Conservation (phyloP, 53 echinoderm and acorn worm genomes). For the Astropecten irregularis region DNA sequence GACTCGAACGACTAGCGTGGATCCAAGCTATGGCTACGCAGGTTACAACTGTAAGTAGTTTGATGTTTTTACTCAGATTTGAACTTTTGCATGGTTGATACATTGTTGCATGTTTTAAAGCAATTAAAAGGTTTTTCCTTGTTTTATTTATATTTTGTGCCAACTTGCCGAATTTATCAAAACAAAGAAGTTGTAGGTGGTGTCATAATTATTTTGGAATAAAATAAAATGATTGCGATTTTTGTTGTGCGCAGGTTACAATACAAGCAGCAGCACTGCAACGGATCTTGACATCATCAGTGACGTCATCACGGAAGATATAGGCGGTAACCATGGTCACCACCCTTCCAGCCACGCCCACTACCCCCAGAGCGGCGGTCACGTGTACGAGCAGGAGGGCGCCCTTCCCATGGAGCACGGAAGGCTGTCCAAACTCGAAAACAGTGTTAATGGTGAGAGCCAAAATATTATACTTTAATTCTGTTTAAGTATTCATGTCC, state of each 20-base stretch:
- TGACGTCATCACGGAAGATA: conserved; percentile 65
- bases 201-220: too few relatives aligned
- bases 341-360: conserved; percentile 43
- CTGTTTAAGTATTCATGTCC: not conserved
- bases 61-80: too few relatives aligned
- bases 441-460: conserved; percentile 39
- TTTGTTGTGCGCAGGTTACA: not conserved
- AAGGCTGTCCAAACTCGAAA: conserved; percentile 44
- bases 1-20: conserved; percentile 6
- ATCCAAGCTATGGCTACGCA: not conserved
- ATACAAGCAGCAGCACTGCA: conserved; percentile 16
- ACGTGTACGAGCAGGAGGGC: conserved; percentile 54
- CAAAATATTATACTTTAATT: not conserved
- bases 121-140: too few relatives aligned
- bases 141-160: too few relatives aligned
- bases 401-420: conserved; percentile 36
- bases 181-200: too few relatives aligned
- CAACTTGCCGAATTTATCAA: too few relatives aligned
- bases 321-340: conserved; percentile 41
- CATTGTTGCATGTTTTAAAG: too few relatives aligned
- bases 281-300: conserved; percentile 51
- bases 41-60: conserved; percentile 33
- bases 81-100: too few relatives aligned
- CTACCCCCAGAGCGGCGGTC: conserved; percentile 33
- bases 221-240: not conserved